Conservation (phyloP, 1,140 invertebrate genomes). For the Drosophila funebris region DNA sequence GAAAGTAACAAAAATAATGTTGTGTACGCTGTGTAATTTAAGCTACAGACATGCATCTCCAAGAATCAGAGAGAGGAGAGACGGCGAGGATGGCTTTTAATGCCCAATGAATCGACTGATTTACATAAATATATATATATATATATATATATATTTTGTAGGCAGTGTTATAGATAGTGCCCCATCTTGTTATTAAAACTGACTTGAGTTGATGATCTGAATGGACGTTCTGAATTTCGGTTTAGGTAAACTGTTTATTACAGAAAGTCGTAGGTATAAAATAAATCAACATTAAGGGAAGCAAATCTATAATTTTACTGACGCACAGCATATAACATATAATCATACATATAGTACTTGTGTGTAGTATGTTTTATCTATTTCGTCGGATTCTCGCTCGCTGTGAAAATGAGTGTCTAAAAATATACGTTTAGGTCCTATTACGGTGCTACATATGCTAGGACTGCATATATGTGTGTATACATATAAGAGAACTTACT, state of each 20-base stretch:
- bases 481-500: conserved; percentile 20
- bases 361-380: not conserved
- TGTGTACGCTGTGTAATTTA: too few species aligned
- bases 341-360: conserved; percentile 8
- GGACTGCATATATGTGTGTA: conserved; percentile 10
- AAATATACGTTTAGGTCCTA: conserved; percentile 58
- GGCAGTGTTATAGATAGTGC: conserved; percentile 30
- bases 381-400: conserved; percentile 28
- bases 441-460: conserved; percentile 45
- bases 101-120: not conserved
- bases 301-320: not conserved
- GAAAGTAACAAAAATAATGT: not conserved
- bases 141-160: not conserved
- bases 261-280: not conserved
- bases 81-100: not conserved
- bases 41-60: too few species aligned
- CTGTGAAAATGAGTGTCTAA: conserved; percentile 59
- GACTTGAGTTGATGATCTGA: not conserved
- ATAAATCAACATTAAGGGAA: not conserved
- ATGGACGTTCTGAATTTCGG: conserved; percentile 26
- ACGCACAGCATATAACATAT: not conserved
- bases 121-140: conserved; percentile 1
- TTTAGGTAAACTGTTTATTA: not conserved
- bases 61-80: too few species aligned
- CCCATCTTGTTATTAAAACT: conserved; percentile 1